Evolutionary conservation across 2,888 invertebrate species (phyloP).

Genomic region (Pristionchus japonicus): DNA sequence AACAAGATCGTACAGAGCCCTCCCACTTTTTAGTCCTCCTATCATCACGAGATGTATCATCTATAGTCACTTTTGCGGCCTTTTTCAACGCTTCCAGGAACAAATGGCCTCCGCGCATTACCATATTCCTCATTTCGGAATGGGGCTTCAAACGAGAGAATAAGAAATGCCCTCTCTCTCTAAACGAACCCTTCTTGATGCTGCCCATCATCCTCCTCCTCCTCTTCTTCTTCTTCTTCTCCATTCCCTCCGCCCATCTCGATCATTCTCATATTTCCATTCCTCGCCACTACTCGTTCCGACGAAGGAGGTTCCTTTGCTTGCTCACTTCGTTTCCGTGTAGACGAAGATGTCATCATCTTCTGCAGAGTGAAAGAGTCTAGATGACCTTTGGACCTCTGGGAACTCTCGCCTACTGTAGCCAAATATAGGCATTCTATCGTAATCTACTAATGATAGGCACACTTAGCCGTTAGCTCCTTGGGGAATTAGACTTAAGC

Average conservation of each 20-base stretch:
- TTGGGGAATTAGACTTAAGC: background rate
- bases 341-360: background rate
- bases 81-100: background rate
- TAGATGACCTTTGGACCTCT: background rate
- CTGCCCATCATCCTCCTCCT: background rate
- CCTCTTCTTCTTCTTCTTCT: background rate
- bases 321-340: constrained; percentile 6
- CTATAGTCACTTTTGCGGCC: background rate
- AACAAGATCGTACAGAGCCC: too few relatives aligned
- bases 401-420: background rate
- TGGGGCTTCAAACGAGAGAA: background rate
- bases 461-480: background rate
- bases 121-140: background rate
- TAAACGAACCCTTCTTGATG: constrained; percentile 15
- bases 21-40: too few relatives aligned
- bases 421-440: background rate
- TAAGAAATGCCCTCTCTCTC: background rate
- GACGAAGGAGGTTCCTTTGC: background rate
- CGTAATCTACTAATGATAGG: background rate
- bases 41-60: background rate
- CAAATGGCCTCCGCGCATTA: background rate
- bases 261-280: constrained; percentile 38
- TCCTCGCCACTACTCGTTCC: background rate
- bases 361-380: background rate
- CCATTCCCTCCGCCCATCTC: background rate